Evolutionary conservation across 2,113 vertebrate genomes (phyloP).

Genomic region (Origma solitaria): DNA sequence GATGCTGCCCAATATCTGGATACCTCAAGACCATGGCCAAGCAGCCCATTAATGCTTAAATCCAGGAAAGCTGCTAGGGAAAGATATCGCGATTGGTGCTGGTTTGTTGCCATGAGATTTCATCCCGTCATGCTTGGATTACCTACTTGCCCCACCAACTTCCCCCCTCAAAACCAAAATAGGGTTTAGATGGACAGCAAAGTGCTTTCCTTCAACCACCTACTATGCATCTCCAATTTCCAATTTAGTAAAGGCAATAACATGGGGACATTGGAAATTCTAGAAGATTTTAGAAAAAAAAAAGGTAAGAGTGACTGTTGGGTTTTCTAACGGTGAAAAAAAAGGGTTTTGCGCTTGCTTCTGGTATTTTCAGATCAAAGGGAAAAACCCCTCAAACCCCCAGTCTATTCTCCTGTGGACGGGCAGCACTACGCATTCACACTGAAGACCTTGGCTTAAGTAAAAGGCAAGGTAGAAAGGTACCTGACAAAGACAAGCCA

Average conservation of each 20-base stretch:
- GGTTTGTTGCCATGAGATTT: not conserved
- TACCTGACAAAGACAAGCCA: accelerated
- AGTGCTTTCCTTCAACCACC: not conserved
- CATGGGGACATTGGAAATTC: not conserved
- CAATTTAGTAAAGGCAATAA: not conserved
- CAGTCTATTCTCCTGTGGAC: not conserved
- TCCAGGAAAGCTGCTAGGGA: not conserved
- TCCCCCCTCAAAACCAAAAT: not conserved
- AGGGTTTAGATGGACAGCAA: not conserved
- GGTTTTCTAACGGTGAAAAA: not conserved
- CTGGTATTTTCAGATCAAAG: not conserved
- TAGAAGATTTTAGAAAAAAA: not conserved
- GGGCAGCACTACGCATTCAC: not conserved
- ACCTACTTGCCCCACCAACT: not conserved
- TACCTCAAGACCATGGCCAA: not conserved
- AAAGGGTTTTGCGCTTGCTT: not conserved
- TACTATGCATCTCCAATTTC: not conserved
- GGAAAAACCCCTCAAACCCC: not conserved
- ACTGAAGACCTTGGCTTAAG: not conserved
- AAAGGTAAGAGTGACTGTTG: not conserved
- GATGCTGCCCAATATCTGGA: not conserved
- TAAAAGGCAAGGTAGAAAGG: not conserved
- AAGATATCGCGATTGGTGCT: not conserved
- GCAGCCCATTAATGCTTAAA: not conserved
- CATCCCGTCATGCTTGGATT: not conserved